Base-by-base conservation (phyloP, 2,797 vertebrate species). In the Thamnophis elegans region DNA sequence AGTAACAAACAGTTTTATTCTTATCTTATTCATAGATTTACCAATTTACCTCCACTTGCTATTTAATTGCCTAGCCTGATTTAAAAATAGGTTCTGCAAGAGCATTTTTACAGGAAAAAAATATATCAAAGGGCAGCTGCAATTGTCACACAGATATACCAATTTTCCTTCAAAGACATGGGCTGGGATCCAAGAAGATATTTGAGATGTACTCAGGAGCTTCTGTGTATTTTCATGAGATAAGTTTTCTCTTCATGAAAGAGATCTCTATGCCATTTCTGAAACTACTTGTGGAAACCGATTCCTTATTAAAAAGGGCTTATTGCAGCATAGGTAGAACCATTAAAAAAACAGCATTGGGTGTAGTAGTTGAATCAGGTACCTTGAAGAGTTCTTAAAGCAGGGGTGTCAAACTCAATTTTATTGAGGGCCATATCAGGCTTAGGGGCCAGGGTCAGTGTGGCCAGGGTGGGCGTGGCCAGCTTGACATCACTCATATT, bases 1-100 rank as follows among this genome's bases (percentile, higher is more conserved):
- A 86, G 90, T 85, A 93, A 88, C 82, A 87, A 90, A 78, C 65
- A 82, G n/a, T 36, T 28, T 82, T 93, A 60, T 8, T n/a, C 65
- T 88, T 82, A 91, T 55, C 20, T 82, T 82, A 47, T 25, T 82
- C 89, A 32, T 60, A 78, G 89, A 88, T 91, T 91, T 82, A n/a
- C n/a, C 90, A 93, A 87, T 47, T 54, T 88, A 51, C 65, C n/a
- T 65, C 25, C 22, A 32, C 47, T 88, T 53, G 60, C 89, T 78
- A 58, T 65, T 32, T 88, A 60, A 93, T 90, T 90, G 65, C 47
- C 78, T 91, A 56, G 25, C 55, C 55, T 88, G 85, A 32, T 91
- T 88, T 88, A 87, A 91, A 47, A 90, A 54, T 88, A 88, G 59
- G 56, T 59, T 25, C 42, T 32, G 36, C 5, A 2, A n/a, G 59